Percentiles rank a stretch among this genome's conserved stretches.
Conservation (phyloP, 2,797 vertebrate genomes). For the Pangasius macronema region DNA sequence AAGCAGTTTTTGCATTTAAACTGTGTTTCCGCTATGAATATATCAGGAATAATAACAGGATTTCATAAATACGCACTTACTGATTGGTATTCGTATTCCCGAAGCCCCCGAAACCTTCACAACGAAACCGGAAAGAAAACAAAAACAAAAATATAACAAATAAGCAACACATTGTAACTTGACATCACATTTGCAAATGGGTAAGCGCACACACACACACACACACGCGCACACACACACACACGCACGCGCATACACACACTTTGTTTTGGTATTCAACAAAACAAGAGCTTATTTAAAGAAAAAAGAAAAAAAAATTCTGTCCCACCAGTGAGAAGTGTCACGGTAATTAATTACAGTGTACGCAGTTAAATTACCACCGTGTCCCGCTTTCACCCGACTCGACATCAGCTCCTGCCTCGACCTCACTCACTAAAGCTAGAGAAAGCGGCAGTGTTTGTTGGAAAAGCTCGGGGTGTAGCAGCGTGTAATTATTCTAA, state of each 20-base stretch:
- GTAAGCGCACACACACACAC: neutral
- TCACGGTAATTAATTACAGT: slow-evolving; percentile 39
- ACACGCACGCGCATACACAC: neutral
- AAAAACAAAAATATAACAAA: neutral
- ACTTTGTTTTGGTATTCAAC: neutral
- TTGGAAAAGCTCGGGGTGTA: neutral
- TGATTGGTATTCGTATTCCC: slow-evolving; percentile 52
- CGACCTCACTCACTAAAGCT: neutral
- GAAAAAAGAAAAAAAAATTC: neutral
- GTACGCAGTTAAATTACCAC: slow-evolving; percentile 15
- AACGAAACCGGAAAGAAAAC: neutral
- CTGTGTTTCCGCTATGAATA: neutral
- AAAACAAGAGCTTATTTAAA: neutral
- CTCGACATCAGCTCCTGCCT: neutral
- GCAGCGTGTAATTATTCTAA: slow-evolving; percentile 3
- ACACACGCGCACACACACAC: slow-evolving; percentile 11
- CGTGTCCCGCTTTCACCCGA: neutral
- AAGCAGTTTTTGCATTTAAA: neutral
- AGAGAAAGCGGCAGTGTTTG: neutral
- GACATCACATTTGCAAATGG: neutral
- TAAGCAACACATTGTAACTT: neutral
- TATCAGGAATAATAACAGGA: neutral
- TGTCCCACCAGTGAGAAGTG: neutral
- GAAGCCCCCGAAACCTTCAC: slow-evolving; percentile 54
- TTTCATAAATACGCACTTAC: slow-evolving; percentile 44